Base-by-base conservation (phyloP, 64 coral and sea anemone species). In the Montipora efflorescens region DNA sequence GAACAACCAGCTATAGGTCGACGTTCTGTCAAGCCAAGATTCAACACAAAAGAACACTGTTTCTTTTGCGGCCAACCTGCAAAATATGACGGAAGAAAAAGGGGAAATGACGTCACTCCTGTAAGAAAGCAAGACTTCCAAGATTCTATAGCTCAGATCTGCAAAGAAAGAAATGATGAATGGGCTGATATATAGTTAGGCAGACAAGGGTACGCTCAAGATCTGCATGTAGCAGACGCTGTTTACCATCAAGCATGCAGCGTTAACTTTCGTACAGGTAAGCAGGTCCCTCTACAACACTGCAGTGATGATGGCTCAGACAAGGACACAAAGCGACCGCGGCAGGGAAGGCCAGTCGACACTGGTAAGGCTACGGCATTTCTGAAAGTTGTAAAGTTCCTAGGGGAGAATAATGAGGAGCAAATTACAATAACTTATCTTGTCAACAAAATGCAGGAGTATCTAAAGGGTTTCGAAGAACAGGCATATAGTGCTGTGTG, bases 331-430 rank as follows among this genome's bases (percentile, higher is more conserved):
- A 36, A 36, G 28, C 28, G 28, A 36, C 28, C 28, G 28, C 28
- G 28, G 28, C 28, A 36, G 28, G 52, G 52, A 57, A 51, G 80
- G 49, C 67, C 80, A 45, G 47, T 44, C 48, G 52, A 80, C n/a
- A 78, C 67, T 4, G 62, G 48, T 19, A 84, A 53, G 76, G 77
- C 43, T 6, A 48, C 80, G 59, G 90, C 90, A 4, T 92, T 92
- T 66, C 13, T 83, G 44, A 92, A 92, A 28, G 82, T 92, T 36
- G 66, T 18, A 44, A 18, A 85, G 47, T 92, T 76, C 43, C 50
- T 92, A 75, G 48, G 77, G 43, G 90, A 92, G 52, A 86, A 92
- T 73, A 70, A 92, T 12, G 90, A 84, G 23, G 90, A 92, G 55
- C 90, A 84, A 57, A 82, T 61, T 47, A 84, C 90, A 5, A 22